These are phyloP conservation scores for Cataglyphis altisquamis DNA, from an alignment of 2,888 invertebrate species.

Conservation along the genomic window DNA sequence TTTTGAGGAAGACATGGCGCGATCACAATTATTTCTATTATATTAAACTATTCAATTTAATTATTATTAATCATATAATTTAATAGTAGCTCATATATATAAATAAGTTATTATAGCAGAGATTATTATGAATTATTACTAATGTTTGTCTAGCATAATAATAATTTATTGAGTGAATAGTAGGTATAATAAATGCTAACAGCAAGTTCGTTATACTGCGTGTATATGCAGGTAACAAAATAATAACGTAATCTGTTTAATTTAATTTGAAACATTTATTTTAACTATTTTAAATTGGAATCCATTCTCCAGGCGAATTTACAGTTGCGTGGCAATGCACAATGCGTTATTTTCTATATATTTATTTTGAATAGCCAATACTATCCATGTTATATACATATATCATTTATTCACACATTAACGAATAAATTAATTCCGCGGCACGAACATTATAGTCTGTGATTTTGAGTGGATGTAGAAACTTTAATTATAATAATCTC, in stretches of 20 bases:
- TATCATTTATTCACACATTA: slow-evolving; percentile 12
- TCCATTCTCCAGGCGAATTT: neutral
- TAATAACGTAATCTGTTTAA: neutral
- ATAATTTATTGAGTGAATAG: slow-evolving; percentile 17
- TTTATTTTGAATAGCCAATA: slow-evolving; percentile 17
- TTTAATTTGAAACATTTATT: neutral
- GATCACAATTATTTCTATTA: neutral
- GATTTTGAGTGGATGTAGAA: neutral
- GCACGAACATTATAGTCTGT: neutral
- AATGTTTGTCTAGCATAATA: neutral
- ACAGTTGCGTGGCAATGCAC: neutral
- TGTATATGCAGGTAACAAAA: neutral
- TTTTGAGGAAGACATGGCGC: neutral
- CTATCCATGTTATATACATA: neutral
- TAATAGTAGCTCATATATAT: neutral
- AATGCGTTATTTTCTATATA: neutral
- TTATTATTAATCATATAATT: neutral
- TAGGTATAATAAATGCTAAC: neutral
- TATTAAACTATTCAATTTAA: neutral
- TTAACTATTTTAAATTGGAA: slow-evolving; percentile 19
- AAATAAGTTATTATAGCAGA: neutral
- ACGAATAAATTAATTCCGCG: slow-evolving; percentile 19
- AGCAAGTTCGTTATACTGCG: neutral
- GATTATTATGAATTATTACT: neutral
- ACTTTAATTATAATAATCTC: slow-evolving; percentile 13